Evolutionary conservation across 2,797 vertebrate genomes (phyloP).

Genomic region (Sebastiscus albofasciatus): DNA sequence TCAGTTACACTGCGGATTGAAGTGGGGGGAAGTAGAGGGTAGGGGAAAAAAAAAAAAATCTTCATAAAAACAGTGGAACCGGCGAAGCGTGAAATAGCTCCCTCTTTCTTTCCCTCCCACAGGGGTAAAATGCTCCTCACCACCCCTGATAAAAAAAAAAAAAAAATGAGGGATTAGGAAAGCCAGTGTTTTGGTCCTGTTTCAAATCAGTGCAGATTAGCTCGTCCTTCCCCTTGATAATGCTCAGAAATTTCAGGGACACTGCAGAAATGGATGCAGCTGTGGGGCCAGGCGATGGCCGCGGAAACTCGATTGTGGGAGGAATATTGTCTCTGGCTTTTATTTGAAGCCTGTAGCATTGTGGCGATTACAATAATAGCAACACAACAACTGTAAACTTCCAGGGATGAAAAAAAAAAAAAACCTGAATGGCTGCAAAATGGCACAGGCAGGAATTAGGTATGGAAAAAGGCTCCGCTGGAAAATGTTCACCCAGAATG

Average conservation of each 20-base stretch:
- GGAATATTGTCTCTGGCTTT: conserved; percentile 77
- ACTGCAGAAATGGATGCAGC: conserved; percentile 64
- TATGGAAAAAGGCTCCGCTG: conserved; percentile 16
- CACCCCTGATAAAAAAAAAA: conserved; percentile 76
- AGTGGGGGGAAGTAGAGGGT: conserved; percentile 38
- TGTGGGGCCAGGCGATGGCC: conserved; percentile 54
- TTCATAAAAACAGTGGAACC: conserved; percentile 82
- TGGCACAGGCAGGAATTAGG: conserved; percentile 14
- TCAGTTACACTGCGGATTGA: conserved; percentile 65
- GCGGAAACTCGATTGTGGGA: conserved; percentile 66
- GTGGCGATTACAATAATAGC: conserved; percentile 70
- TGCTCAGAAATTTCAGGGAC: conserved; percentile 71
- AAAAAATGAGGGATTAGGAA: conserved; percentile 82
- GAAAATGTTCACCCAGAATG: neutral
- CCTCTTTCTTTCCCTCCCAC: conserved; percentile 75
- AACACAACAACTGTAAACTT: conserved; percentile 69
- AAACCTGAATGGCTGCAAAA: conserved; percentile 33
- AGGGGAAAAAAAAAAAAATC: conserved; percentile 43
- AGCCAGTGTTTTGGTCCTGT: conserved; percentile 80
- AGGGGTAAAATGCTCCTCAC: conserved; percentile 74
- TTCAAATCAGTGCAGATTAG: conserved; percentile 86
- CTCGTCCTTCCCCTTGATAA: conserved; percentile 79
- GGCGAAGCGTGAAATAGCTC: conserved; percentile 83
- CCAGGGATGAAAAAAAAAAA: conserved; percentile 32
- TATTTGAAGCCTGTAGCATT: conserved; percentile 74